Base-by-base conservation (phyloP, 2,888 invertebrate genomes). In the Galeruca laticollis region DNA sequence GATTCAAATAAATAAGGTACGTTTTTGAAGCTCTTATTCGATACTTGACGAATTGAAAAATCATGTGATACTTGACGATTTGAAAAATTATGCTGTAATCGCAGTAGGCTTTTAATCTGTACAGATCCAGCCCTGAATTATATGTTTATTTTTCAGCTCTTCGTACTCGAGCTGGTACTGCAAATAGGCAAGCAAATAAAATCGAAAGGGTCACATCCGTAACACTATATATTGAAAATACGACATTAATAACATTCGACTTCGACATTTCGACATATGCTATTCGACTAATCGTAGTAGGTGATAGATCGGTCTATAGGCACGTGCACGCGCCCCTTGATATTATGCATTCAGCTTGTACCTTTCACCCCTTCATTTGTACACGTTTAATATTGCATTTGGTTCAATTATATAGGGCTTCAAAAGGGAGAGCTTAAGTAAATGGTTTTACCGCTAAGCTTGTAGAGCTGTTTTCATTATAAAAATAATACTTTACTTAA, bases 211-310 rank as follows among this genome's bases (percentile, higher is more conserved):
- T 40, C 33, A 31, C 37, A n/a, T 40, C 56, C 37, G 5, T 20
- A 11, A 18, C 35, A 51, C 33, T 33, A 35, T 52, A 43, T 51
- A 69, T 72, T 60, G 64, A 51, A 56, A 57, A 61, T 49, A 56
- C 37, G 60, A 68, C 68, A 75, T 77, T 73, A 77, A 75, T 77
- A 72, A 71, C 72, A 63, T 71, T 69, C 68, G 65, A 65, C 67
- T 73, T 71, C 71, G 73, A 67, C 69, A 64, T 70, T 75, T 75
- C 76, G 78, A 79, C 79, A 78, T 79, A 79, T 79, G 79, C 77
- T 79, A 65, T 69, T 65, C 69, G 72, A 78, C 78, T 79, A 79
- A 79, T 78, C 75, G 79, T 69, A 73, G 70, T 76, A 77, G 75
- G 79, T 79, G 78, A 78, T 78, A 76, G 77, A 79, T 79, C 74